Evolutionary conservation across 2,888 invertebrate species (phyloP), one percentile per base, ranked within the genome.

Genomic region (Xestia c-nigrum): DNA sequence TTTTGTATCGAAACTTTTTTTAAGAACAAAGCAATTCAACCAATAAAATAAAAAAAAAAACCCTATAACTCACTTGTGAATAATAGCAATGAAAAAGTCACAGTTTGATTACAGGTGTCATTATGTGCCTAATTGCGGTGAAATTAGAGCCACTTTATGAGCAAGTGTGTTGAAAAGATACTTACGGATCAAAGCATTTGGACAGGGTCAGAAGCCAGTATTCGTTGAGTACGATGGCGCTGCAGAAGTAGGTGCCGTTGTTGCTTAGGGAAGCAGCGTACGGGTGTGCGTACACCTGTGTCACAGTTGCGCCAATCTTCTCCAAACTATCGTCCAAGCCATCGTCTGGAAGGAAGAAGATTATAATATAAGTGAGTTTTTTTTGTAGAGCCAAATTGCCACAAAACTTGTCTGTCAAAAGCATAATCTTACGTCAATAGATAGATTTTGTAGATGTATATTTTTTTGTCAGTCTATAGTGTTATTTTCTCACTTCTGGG

Each of bases 181-280:
- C 96, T 95, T 79, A 96, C 96, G 92, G 5, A 46, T 94, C 92
- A 71, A 96, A 96, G 85, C 96, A 96, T 78, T 96, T 96, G 0
- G 96, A 94, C 0, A 94, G 83, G 0, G 96, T 94, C 3, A 96
- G 75, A 1, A 95, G 85, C 96, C 96, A 96, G 80, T 94, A 92
- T 0, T 88, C 91, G 88, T 96, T 96, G 52, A 96, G 92, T 46
- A 96, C 84, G 14, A 94, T 88, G 0, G 93, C 94, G 70, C 96
- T 96, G 91, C 96, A 96, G 3, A 93, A 82, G 78, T 95, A 96
- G 1, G 88, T 88, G 63, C 89, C 83, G 78, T 96, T 95, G 74
- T 70, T 72, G 59, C 38, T 91, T 3, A 96, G 76, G 0, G 93
- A 88, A 0, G 94, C 95, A 0, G 93, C 90, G 82, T 95, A 96